These are phyloP conservation scores for Drosophila cognata DNA, from an alignment of 2,888 invertebrate species.

Conservation along the genomic window DNA sequence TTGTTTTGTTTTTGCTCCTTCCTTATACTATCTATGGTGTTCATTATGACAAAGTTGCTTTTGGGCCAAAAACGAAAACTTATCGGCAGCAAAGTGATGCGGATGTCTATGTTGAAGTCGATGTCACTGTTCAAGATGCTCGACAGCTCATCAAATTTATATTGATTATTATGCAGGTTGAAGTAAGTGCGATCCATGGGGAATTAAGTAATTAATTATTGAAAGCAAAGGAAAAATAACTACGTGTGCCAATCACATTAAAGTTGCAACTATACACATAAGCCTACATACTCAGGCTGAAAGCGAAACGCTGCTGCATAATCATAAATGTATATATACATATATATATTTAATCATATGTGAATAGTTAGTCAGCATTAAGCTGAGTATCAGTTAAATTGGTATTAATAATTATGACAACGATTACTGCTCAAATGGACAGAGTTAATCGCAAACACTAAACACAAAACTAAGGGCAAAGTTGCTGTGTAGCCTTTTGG, in stretches of 20 bases:
- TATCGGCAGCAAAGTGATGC: slow-evolving; percentile 25
- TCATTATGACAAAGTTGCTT: slow-evolving; percentile 56
- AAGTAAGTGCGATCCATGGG: slow-evolving; percentile 18
- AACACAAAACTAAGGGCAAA: slow-evolving; percentile 12
- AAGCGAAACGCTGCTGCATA: background rate
- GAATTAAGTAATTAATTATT: slow-evolving; percentile 38
- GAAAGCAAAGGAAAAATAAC: background rate
- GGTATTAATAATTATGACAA: slow-evolving; percentile 1
- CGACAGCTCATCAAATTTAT: slow-evolving; percentile 50
- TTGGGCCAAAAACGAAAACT: slow-evolving; percentile 14
- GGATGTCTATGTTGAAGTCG: slow-evolving; percentile 9
- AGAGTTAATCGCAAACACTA: background rate
- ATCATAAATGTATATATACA: background rate
- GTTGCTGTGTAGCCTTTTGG: slow-evolving; percentile 8
- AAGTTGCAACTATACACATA: background rate
- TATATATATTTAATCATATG: background rate
- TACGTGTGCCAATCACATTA: background rate
- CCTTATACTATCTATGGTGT: slow-evolving; percentile 27
- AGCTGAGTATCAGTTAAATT: background rate
- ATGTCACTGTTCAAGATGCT: slow-evolving; percentile 3
- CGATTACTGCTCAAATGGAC: slow-evolving; percentile 19
- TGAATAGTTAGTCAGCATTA: background rate
- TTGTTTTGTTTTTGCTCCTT: slow-evolving; percentile 3
- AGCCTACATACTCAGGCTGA: background rate
- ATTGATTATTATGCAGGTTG: slow-evolving; percentile 37